Evolutionary conservation across 2,113 vertebrate species (phyloP).

Genomic region (Macroglossus sobrinus): DNA sequence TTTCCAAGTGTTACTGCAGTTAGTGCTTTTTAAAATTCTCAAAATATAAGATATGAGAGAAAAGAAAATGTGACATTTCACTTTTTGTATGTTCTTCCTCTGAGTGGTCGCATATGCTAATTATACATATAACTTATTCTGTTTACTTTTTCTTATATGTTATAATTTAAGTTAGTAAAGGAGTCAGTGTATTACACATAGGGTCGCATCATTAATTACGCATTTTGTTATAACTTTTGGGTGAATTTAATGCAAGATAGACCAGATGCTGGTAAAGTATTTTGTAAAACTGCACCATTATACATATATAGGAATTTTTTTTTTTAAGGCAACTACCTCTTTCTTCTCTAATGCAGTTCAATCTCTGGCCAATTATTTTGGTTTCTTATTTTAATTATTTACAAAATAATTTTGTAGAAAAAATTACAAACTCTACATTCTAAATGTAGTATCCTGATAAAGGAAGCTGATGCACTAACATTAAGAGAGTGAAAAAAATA

Average conservation of each 20-base stretch:
- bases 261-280: background rate
- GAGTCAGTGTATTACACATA: background rate
- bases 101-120: background rate
- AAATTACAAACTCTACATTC: background rate
- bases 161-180: background rate
- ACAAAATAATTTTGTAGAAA: conserved; percentile 12
- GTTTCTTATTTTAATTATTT: background rate
- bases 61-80: conserved; percentile 14
- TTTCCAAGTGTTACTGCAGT: conserved; percentile 41
- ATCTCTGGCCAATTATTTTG: background rate
- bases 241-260: background rate
- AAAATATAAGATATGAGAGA: conserved; percentile 20
- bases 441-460: background rate
- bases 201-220: background rate
- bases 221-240: conserved; percentile 47
- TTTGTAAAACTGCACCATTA: background rate
- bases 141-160: background rate
- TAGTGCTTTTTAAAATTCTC: conserved; percentile 31
- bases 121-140: background rate
- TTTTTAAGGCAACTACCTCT: background rate
- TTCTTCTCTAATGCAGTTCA: background rate
- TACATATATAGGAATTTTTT: background rate
- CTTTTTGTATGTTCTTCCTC: conserved; percentile 13
- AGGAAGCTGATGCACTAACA: background rate
- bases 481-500: background rate